Evolutionary conservation across 2,888 invertebrate genomes (phyloP).

Genomic region (Cabera pusaria): DNA sequence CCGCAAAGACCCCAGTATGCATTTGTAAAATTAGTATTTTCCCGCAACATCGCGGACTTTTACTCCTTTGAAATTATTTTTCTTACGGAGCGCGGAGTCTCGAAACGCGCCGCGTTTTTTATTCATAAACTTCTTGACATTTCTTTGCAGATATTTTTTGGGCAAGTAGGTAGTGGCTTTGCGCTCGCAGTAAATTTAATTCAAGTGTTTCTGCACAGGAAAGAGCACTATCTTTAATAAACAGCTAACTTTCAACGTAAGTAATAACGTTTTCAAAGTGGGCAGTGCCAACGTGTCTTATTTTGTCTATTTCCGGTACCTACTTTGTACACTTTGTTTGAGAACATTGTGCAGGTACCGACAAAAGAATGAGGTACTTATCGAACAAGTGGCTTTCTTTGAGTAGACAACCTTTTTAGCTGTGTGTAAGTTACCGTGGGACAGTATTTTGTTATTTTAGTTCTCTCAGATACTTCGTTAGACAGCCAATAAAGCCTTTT

Average conservation of each 20-base stretch:
- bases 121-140: constrained; percentile 29
- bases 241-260: not conserved
- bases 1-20: constrained; percentile 17
- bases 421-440: too few relatives aligned
- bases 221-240: not conserved
- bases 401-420: too few relatives aligned
- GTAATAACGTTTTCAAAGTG: constrained; percentile 3
- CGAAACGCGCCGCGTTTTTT: constrained; percentile 16
- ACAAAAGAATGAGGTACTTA: constrained; percentile 5
- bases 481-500: too few relatives aligned
- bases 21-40: constrained; percentile 34
- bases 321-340: constrained; percentile 7
- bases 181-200: constrained; percentile 17
- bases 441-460: too few relatives aligned
- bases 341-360: not conserved
- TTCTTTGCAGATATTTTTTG: constrained; percentile 10
- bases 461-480: too few relatives aligned
- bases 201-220: constrained; percentile 1
- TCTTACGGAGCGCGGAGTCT: constrained; percentile 13
- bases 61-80: constrained; percentile 28
- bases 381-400: too few relatives aligned
- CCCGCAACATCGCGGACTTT: too few relatives aligned
- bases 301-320: constrained; percentile 2
- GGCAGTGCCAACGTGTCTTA: constrained; percentile 2
- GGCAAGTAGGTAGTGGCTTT: constrained; percentile 9